Conservation (phyloP, 2,888 invertebrate genomes). For the Rutpela maculata region DNA sequence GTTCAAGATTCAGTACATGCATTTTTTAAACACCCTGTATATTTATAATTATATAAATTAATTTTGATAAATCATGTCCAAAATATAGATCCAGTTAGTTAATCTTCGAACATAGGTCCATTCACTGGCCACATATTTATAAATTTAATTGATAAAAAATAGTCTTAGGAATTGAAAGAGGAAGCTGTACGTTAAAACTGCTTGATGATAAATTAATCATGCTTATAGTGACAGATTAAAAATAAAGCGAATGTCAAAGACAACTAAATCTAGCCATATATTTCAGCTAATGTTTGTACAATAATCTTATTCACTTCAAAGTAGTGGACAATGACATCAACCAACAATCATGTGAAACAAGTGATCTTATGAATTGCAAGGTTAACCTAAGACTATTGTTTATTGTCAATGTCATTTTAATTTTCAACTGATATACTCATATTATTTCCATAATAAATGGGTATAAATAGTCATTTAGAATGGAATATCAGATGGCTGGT, state of each 20-base stretch:
- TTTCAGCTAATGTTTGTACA: background rate
- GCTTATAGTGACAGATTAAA: background rate
- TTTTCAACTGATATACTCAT: background rate
- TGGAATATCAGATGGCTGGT: no score
- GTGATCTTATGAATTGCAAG: background rate
- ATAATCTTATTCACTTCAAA: background rate
- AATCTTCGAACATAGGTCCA: no score
- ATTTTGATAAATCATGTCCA: no score
- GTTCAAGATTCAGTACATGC: no score
- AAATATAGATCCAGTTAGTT: no score
- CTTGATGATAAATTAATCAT: background rate
- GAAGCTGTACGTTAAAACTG: background rate
- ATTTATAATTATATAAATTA: no score
- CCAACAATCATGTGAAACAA: constrained; percentile 2
- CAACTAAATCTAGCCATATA: background rate
- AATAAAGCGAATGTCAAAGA: background rate
- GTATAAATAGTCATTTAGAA: no score
- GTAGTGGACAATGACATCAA: background rate
- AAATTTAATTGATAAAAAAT: no score
- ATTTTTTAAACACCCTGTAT: no score
- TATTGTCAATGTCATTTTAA: constrained; percentile 1
- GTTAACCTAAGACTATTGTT: background rate
- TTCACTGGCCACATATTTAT: no score
- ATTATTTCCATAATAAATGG: background rate
- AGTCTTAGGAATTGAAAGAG: no score